Evolutionary conservation across 2,888 invertebrate genomes (phyloP).

Genomic region (Gymnosoma rotundatum): DNA sequence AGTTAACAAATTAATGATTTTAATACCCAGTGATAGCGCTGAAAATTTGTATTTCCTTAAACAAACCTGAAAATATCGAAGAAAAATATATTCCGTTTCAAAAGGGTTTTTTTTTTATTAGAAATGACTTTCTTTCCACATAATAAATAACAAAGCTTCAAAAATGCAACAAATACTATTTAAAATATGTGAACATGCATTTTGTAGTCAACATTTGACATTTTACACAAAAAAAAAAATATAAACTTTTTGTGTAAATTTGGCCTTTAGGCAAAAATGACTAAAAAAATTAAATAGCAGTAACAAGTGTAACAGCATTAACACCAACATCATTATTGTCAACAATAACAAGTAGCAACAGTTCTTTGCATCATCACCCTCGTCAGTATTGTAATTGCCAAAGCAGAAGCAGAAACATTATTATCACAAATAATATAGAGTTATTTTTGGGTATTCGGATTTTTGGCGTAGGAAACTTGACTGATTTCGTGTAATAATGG

Average conservation of each 20-base stretch:
- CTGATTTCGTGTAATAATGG: too few relatives aligned
- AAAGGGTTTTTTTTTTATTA: too few relatives aligned
- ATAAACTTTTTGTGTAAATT: slow-evolving; percentile 27
- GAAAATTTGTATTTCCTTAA: too few relatives aligned
- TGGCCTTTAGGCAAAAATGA: slow-evolving; percentile 8
- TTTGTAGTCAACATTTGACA: slow-evolving; percentile 28
- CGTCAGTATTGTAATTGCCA: slow-evolving; percentile 2
- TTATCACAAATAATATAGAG: not conserved
- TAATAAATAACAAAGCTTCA: not conserved
- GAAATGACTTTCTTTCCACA: not conserved
- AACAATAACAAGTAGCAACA: slow-evolving; percentile 23
- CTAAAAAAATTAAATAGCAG: slow-evolving; percentile 11
- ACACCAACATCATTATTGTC: slow-evolving; percentile 42
- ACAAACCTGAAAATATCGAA: too few relatives aligned
- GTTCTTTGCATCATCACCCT: not conserved
- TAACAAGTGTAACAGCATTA: slow-evolving; percentile 54
- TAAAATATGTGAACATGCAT: slow-evolving; percentile 38
- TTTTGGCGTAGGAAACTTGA: not conserved
- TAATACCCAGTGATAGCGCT: too few relatives aligned
- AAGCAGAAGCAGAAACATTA: not conserved
- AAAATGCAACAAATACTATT: slow-evolving; percentile 8
- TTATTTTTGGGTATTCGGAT: not conserved
- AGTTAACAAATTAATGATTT: too few relatives aligned
- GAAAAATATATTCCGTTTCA: too few relatives aligned
- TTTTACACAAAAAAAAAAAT: slow-evolving; percentile 34